phyloP scores from a whole-genome alignment of 2,113 vertebrate species.

The Eudorcas thomsonii region DNA sequence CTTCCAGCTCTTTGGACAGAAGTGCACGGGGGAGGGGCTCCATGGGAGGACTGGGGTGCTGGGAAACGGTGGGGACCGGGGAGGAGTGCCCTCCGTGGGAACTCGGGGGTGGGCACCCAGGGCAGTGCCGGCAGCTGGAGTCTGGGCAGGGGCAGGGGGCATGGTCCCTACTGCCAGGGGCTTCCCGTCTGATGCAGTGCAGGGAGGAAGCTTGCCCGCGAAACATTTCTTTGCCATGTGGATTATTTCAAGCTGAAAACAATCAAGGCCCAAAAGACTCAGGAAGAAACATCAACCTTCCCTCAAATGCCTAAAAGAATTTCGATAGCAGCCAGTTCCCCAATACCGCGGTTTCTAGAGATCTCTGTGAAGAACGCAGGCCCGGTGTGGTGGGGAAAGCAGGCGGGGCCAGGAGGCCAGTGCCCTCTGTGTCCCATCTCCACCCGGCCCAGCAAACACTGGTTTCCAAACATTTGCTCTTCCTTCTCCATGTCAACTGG shows the following conservation, averaged over 20 bases:
- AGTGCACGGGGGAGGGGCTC: not conserved
- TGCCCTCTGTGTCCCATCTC: not conserved
- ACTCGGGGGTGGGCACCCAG: not conserved
- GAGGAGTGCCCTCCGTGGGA: not conserved
- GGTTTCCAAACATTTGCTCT: not conserved
- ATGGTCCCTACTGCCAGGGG: not conserved
- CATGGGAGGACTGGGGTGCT: not conserved
- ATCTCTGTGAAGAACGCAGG: not conserved
- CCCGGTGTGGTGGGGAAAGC: not conserved
- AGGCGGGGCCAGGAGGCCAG: not conserved
- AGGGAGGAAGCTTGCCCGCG: not conserved
- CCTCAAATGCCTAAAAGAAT: not conserved
- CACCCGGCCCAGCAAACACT: not conserved
- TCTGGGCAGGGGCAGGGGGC: not conserved
- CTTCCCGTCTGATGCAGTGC: not conserved
- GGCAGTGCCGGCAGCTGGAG: not conserved
- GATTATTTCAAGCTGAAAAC: not conserved
- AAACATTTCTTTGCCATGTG: too few relatives aligned
- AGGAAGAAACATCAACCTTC: not conserved
- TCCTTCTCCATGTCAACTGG: accelerated
- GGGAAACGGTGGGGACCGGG: not conserved
- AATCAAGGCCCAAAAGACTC: not conserved
- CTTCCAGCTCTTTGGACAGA: not conserved
- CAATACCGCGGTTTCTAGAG: not conserved
- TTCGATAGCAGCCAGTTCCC: not conserved